Evolutionary conservation across 2,797 vertebrate species (phyloP), one percentile per base, ranked within the genome.

Genomic region (Pseudotriccus pelzelni): DNA sequence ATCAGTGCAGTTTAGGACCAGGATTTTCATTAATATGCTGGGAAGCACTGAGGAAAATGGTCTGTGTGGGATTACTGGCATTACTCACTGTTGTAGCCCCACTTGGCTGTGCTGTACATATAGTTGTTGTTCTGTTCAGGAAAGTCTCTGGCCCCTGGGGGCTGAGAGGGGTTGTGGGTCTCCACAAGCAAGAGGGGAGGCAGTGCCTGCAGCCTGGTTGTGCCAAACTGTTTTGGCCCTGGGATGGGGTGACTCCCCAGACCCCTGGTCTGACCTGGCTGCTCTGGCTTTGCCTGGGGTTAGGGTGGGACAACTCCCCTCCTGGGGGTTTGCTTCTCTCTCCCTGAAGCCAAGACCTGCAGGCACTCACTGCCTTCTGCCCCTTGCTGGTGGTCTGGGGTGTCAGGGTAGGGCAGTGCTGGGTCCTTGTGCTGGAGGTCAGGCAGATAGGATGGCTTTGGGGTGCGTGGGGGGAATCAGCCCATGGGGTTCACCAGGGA

Each of bases 331-430:
- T 28, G 32, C 44, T 70, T 41, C 8, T 59, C 30, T 44, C 12
- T 59, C 39, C 17, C n/a, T 37, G 53, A 86, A 93, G 25, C 56
- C 39, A 34, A 43, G 39, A 73, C n/a, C 52, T 50, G 47, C n/a
- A 32, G 56, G 43, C 19, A 52, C 5, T 41, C 0, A 0, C 28
- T 68, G 41, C 60, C 10, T 6, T 14, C 53, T 27, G 58, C 17
- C 36, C 52, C 43, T 74, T 0, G 0, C 64, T 6, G 6, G 20
- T 0, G 2, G 8, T 17, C 39, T 72, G 49, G 27, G 20, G 12
- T 62, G 47, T 24, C 68, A 7, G 17, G 62, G 58, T 7, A 32
- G 44, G 0, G 2, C 52, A 37, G 49, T 21, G 74, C 58, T 2
- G 5, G 34, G 28, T 80, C 60, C 75, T 63, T 1, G 0, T 63